Conservation (phyloP, 2,888 invertebrate species). For the Nymphalis c-album region DNA sequence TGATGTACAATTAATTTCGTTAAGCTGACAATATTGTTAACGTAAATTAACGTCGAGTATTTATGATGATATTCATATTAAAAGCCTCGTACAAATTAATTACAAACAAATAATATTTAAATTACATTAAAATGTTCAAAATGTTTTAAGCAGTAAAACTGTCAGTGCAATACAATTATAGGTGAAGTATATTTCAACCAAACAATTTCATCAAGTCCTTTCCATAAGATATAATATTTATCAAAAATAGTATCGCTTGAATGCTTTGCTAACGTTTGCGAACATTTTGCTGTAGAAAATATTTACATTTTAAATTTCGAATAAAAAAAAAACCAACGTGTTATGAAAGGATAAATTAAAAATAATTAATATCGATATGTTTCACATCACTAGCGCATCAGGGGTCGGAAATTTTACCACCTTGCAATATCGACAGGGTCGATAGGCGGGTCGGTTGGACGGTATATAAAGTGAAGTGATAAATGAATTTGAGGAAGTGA, state of each 20-base stretch:
- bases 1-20: neutral
- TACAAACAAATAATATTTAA: too few relatives aligned
- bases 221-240: too few relatives aligned
- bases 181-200: too few relatives aligned
- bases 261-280: too few relatives aligned
- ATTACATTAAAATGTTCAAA: too few relatives aligned
- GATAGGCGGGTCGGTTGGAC: slow-evolving; percentile 43
- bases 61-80: neutral
- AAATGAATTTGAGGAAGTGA: slow-evolving; percentile 41
- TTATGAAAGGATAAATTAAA: too few relatives aligned
- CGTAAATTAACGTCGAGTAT: neutral
- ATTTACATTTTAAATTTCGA: neutral
- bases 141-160: too few relatives aligned
- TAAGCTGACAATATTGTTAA: neutral
- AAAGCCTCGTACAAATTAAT: neutral
- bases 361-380: slow-evolving; percentile 4
- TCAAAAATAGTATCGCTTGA: too few relatives aligned
- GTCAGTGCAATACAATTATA: too few relatives aligned
- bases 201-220: too few relatives aligned
- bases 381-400: slow-evolving; percentile 51
- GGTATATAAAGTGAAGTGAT: slow-evolving; percentile 40
- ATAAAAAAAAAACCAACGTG: too few relatives aligned
- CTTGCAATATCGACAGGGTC: slow-evolving; percentile 69
- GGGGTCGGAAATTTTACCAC: slow-evolving; percentile 66
- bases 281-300: too few relatives aligned